These are phyloP conservation scores for Caenorhabditis macrosperma DNA, from an alignment of 2,888 invertebrate genomes.

Conservation along the genomic window DNA sequence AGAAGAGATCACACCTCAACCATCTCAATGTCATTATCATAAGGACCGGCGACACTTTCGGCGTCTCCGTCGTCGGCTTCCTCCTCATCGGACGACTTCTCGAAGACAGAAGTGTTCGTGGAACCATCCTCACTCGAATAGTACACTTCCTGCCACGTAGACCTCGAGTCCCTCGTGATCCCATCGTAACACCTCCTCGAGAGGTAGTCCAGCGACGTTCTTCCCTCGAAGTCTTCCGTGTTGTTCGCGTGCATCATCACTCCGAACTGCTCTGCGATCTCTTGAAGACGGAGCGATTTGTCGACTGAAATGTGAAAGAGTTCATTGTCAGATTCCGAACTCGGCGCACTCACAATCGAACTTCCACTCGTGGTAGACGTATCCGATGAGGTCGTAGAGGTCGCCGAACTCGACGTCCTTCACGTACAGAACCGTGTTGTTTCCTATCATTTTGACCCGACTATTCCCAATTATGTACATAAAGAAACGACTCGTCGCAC, in stretches of 20 bases:
- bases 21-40: background rate
- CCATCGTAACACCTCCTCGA: background rate
- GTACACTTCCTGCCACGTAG: background rate
- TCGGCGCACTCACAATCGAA: slow-evolving; percentile 7
- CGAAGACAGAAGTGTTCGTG: background rate
- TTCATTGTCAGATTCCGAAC: no score
- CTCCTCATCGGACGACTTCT: background rate
- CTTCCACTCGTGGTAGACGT: slow-evolving; percentile 18
- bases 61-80: background rate
- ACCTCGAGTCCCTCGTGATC: background rate
- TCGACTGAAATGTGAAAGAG: slow-evolving; percentile 3
- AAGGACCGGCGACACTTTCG: background rate
- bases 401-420: slow-evolving; percentile 18
- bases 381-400: slow-evolving; percentile 26
- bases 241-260: background rate
- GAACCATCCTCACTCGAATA: background rate
- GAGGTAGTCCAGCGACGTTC: background rate
- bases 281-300: background rate
- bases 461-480: background rate
- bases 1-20: background rate
- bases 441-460: background rate
- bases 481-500: slow-evolving; percentile 12
- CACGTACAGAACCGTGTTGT: slow-evolving; percentile 8
- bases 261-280: slow-evolving; percentile 23
- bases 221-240: slow-evolving; percentile 10